Evolutionary conservation across 2,888 invertebrate genomes (phyloP).

Genomic region (Erannis defoliaria): DNA sequence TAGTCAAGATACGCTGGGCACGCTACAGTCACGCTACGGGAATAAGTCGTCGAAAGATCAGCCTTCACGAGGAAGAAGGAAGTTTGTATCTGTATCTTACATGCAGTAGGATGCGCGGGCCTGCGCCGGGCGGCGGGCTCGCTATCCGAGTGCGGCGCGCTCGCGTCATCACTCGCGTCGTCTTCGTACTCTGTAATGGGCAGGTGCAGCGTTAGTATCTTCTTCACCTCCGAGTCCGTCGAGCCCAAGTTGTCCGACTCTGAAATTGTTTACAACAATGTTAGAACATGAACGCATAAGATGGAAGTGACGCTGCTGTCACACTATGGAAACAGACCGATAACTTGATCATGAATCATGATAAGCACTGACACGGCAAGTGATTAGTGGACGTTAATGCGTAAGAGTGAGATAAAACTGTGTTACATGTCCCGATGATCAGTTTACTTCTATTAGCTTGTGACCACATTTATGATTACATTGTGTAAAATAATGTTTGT

Average conservation of each 20-base stretch:
- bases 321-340: constrained; percentile 43
- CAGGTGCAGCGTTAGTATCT: constrained; percentile 96
- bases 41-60: too few species aligned
- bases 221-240: constrained; percentile 97
- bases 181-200: constrained; percentile 98
- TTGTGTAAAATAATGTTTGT: not conserved
- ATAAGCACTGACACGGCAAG: not conserved
- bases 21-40: too few species aligned
- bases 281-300: constrained; percentile 22
- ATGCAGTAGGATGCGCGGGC: constrained; percentile 74
- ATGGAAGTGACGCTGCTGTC: constrained; percentile 53
- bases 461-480: too few species aligned
- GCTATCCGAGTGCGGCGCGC: constrained; percentile 86
- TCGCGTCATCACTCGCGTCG: constrained; percentile 89
- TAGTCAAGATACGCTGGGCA: too few species aligned
- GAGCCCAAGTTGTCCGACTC: constrained; percentile 98
- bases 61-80: constrained; percentile 28
- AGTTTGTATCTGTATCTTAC: constrained; percentile 60
- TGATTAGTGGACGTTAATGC: not conserved
- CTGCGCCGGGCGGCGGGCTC: constrained; percentile 74
- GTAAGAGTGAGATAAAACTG: not conserved
- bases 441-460: too few species aligned
- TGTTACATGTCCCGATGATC: too few species aligned
- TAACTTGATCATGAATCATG: constrained; percentile 2
- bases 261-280: constrained; percentile 72